Evolutionary conservation across 2,113 vertebrate species (phyloP), one percentile per base, ranked within the genome.

Genomic region (Thymallus thymallus): DNA sequence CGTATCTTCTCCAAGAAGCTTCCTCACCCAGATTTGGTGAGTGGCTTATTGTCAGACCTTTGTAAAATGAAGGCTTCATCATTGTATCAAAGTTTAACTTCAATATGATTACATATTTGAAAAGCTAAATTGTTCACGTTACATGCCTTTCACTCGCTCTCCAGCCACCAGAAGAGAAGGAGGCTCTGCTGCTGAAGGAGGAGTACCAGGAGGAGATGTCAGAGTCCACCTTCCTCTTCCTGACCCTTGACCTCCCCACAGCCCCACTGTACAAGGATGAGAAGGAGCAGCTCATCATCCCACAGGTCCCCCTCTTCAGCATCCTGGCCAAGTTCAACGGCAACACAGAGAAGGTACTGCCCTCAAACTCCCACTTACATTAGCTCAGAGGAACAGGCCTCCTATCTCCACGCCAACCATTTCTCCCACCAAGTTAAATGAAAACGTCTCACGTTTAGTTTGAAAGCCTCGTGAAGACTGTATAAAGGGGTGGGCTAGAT

Each of bases 221-320:
- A 0, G 98, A 99, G 73, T 96, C 97, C 30, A 94, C 95, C 0
- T 99, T 99, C 82, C 92, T 99, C 86, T 99, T 96, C 91, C 89
- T 99, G 74, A 99, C 96, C 0, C 88, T 99, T 76, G 98, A 99
- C 91, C 96, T 99, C 0, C 98, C 98, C 46, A 98, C 97, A 0
- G 97, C 98, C 0, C 98, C 98, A 0, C 93, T 99, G 60, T 99
- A 99, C 85, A 99, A 99, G 89, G 98, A 99, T 0, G 98, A 99
- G 89, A 98, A 98, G 81, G 98, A 99, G 87, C 98, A 99, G 91
- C 95, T 98, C 2, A 99, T 99, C 45, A 99, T 99, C 78, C 98
- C 98, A 1, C 98, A 99, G 86, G 98, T 99, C 24, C 98, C 98
- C 0, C 96, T 99, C 64, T 99, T 99, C 91, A 98, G 95, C 91